Conservation (phyloP, 2,888 invertebrate species). For the Lithophane semibrunnea region DNA sequence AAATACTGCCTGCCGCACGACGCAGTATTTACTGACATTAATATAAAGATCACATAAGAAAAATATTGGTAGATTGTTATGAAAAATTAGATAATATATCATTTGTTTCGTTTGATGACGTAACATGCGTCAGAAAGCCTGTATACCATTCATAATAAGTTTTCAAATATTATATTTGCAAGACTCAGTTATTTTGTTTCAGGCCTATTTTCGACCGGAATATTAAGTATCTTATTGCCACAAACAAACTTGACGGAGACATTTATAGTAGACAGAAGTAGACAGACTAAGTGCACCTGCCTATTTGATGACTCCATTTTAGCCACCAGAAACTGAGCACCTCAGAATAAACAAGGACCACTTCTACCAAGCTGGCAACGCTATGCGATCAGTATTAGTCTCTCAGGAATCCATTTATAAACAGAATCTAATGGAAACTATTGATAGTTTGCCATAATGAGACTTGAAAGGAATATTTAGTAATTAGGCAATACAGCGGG, state of each 20-base stretch:
- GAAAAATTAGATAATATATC: neutral
- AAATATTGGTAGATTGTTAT: slow-evolving; percentile 1
- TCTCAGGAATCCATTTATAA: neutral
- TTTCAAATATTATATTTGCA: slow-evolving; percentile 7
- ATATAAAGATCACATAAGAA: slow-evolving; percentile 9
- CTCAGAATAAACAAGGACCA: slow-evolving; percentile 6
- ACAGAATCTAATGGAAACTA: neutral
- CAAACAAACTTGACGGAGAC: slow-evolving; percentile 30
- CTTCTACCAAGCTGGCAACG: neutral
- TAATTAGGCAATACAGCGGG: slow-evolving; percentile 2
- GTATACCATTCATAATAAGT: neutral
- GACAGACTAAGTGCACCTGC: slow-evolving; percentile 35
- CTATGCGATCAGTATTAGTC: neutral
- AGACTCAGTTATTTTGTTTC: slow-evolving; percentile 5
- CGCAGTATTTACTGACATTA: slow-evolving; percentile 13
- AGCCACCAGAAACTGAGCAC: slow-evolving; percentile 25
- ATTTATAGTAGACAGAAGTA: slow-evolving; percentile 16
- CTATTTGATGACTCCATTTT: slow-evolving; percentile 21
- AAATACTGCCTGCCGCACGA: slow-evolving; percentile 18
- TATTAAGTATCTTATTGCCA: slow-evolving; percentile 1
- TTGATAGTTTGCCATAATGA: neutral
- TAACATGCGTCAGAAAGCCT: neutral
- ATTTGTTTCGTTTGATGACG: slow-evolving; percentile 17
- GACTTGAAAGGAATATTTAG: neutral
- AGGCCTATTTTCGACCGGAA: neutral